A percentile compares a stretch with the other conserved stretches of the same genome.
Conservation (phyloP, 1,140 invertebrate genomes). For the Diachasmimorpha longicaudata region DNA sequence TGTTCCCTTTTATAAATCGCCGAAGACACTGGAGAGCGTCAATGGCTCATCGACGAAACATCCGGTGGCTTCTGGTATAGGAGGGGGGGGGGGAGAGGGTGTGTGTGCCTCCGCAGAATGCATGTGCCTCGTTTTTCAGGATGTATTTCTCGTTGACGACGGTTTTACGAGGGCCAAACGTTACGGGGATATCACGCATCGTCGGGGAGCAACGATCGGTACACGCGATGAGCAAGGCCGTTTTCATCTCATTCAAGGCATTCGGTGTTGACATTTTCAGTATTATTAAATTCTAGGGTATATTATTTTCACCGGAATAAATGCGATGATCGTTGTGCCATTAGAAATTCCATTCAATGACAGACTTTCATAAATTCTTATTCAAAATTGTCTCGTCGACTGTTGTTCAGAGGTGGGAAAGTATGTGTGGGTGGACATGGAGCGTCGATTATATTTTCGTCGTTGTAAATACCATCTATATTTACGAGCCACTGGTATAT, state of each 20-base stretch:
- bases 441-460: conserved; percentile 50
- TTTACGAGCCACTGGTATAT: conserved; percentile 54
- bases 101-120: not conserved
- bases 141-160: conserved; percentile 9
- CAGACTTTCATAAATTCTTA: not conserved
- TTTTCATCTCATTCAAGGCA: not conserved
- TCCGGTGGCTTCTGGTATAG: conserved; percentile 5
- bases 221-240: not conserved
- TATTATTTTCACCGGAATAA: not conserved
- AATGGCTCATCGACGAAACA: conserved; percentile 25
- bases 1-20: not conserved
- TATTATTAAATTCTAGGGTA: not conserved
- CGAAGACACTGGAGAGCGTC: not conserved
- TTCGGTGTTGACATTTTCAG: not conserved
- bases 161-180: conserved; percentile 1
- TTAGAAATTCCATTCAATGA: not conserved
- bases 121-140: conserved; percentile 1
- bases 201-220: conserved; percentile 6
- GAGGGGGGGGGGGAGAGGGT: too few relatives aligned
- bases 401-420: not conserved
- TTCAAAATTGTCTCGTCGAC: not conserved
- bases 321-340: not conserved
- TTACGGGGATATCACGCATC: not conserved
- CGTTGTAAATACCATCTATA: conserved; percentile 59
- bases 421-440: conserved; percentile 41